Percentiles rank a stretch among this genome's conserved stretches.
Evolutionary conservation across 2,797 vertebrate genomes (phyloP).

Genomic region (Serranus cabrilla): DNA sequence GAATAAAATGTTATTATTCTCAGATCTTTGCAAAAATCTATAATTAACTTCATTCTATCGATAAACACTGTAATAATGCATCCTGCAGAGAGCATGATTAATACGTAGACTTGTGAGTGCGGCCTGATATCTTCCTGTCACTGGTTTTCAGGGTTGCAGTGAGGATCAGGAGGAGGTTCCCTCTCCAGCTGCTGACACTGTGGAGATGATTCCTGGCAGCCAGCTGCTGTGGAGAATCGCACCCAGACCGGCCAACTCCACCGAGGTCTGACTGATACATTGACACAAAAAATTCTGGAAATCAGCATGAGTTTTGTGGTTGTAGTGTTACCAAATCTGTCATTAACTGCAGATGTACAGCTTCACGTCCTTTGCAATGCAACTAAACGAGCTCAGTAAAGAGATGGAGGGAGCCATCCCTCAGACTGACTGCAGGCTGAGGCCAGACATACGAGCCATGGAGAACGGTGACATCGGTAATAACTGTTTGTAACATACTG

Average conservation of each 20-base stretch:
- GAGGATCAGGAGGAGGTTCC: conserved; percentile 92
- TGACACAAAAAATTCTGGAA: neutral
- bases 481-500: neutral
- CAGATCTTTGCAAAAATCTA: neutral
- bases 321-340: neutral
- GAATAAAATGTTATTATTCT: neutral
- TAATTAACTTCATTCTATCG: neutral
- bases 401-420: conserved; percentile 94
- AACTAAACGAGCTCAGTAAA: conserved; percentile 93
- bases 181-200: conserved; percentile 90
- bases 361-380: conserved; percentile 97
- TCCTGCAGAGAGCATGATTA: neutral
- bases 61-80: neutral
- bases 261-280: conserved; percentile 84
- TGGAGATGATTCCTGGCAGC: conserved; percentile 93
- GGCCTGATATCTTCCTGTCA: neutral
- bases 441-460: conserved; percentile 97
- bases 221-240: conserved; percentile 94
- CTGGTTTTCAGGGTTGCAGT: conserved; percentile 71
- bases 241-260: conserved; percentile 93
- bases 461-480: conserved; percentile 98
- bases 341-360: conserved; percentile 92
- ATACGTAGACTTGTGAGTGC: neutral
- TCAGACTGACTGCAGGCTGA: conserved; percentile 93
- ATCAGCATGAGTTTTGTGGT: neutral